Evolutionary conservation across 2,888 invertebrate genomes (phyloP), one percentile per base, ranked within the genome.

Genomic region (Oscheius myriophilus): DNA sequence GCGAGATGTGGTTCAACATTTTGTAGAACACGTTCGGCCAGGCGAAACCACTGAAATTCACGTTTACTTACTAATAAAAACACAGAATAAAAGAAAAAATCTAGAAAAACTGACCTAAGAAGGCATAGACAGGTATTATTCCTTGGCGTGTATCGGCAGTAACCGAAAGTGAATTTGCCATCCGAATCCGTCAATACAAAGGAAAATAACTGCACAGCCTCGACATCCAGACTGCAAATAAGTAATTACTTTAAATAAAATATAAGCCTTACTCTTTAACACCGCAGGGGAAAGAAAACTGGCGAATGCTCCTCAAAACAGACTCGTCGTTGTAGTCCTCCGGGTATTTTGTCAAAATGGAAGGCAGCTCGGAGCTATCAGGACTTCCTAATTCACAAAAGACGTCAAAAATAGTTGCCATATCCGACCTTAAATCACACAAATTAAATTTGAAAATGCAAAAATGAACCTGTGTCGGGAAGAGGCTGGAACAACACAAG

Each of bases 21-120:
- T 87, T 93, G 90, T 93, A 94, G 90, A 97, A 96, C 85, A 92
- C 92, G 88, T 95, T 95, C 87, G 95, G 95, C 96, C 96, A 97
- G 81, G 96, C 96, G 85, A 96, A 90, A 87, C 92, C 93, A 86
- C 96, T 96, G 79, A 93, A 89, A 49, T 54, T n/a, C n/a, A n/a
- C 33, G 33, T 33, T 6, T 33, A 33, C 6, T 51, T 11, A 49
- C n/a, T n/a, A 16, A 9, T 2, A 46, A 49, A 61, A 21, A 49
- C 4, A 49, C 62, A 64, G 62, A 52, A 70, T 18, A 51, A 21
- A 45, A 41, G 12, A 1, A 39, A 14, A 14, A 6, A 26, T 16
- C 33, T 7, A 45, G 33, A 58, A n/a, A 1, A 14, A 1, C 21
- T 43, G 75, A 89, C 89, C 89, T 89, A 65, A 90, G 75, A 26